Conservation (phyloP, 2,797 vertebrate species). For the Kryptopterus vitreolus region DNA sequence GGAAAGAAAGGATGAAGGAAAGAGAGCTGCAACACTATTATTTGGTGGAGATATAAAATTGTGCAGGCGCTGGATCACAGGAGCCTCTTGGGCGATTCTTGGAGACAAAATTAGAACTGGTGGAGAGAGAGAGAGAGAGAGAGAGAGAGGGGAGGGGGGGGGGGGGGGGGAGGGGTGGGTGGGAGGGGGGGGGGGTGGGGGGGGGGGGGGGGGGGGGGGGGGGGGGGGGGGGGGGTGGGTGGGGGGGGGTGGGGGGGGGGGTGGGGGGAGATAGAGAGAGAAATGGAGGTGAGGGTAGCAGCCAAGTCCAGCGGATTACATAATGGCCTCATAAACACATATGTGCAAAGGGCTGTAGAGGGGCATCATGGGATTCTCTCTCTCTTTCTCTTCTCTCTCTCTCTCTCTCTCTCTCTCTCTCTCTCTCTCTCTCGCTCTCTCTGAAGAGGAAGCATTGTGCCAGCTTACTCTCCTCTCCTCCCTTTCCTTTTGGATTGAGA, state of each 20-base stretch:
- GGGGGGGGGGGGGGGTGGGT: not conserved
- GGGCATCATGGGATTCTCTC: not conserved
- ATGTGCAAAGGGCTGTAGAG: constrained; percentile 15
- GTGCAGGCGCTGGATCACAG: not conserved
- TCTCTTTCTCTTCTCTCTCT: too few species aligned
- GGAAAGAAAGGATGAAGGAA: too few species aligned
- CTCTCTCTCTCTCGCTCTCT: too few species aligned
- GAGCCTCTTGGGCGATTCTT: not conserved
- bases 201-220: not conserved
- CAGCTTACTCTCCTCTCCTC: constrained; percentile 7
- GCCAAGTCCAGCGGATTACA: constrained; percentile 27
- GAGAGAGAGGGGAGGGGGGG: not conserved
- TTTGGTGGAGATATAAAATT: not conserved
- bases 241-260: not conserved
- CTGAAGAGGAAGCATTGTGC: not conserved
- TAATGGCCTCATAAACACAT: constrained; percentile 27
- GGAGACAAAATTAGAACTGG: not conserved
- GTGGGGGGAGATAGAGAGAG: not conserved
- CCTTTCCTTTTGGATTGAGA: constrained; percentile 29
- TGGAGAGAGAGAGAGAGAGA: not conserved
- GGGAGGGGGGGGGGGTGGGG: too few species aligned
- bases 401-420: too few species aligned
- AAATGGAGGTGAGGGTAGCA: not conserved
- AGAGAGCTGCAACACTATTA: not conserved
- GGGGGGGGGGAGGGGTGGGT: too few species aligned